Evolutionary conservation across 2,113 vertebrate species (phyloP).

Genomic region (Ranitomeya variabilis): DNA sequence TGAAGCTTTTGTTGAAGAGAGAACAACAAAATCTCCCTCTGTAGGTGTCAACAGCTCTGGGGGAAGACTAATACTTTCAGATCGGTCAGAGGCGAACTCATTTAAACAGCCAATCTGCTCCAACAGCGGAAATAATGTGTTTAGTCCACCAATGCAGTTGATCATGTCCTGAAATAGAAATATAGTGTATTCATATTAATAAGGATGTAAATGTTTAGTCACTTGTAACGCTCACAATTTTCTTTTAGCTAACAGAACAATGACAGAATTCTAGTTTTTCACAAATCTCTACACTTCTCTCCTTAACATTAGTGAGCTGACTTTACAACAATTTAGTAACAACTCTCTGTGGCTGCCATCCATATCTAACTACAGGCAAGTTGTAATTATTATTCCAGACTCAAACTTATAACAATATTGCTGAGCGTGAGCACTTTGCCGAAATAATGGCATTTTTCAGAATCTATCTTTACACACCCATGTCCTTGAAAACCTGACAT

Average conservation of each 20-base stretch:
- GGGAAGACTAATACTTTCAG: slow-evolving; percentile 73
- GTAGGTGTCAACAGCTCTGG: slow-evolving; percentile 79
- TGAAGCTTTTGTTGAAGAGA: slow-evolving; percentile 88
- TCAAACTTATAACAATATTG: too few species aligned
- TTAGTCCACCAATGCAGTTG: slow-evolving; percentile 91
- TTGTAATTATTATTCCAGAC: too few species aligned
- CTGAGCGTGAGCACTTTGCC: too few species aligned
- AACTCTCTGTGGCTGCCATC: not conserved
- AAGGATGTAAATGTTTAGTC: not conserved
- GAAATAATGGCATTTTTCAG: too few species aligned
- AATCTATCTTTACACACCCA: too few species aligned
- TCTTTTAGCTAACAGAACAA: not conserved
- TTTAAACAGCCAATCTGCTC: slow-evolving; percentile 84
- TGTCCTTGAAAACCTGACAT: too few species aligned
- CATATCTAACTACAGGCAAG: not conserved
- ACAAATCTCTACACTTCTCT: not conserved
- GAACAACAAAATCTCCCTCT: slow-evolving; percentile 88
- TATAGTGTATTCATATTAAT: not conserved
- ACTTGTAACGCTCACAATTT: not conserved
- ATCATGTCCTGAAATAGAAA: slow-evolving; percentile 84
- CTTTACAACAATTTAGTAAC: not conserved
- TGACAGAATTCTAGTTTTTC: too few species aligned
- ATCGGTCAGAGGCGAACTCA: slow-evolving; percentile 69
- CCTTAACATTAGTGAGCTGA: not conserved
- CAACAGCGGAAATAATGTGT: slow-evolving; percentile 87